These are phyloP conservation scores for Lysandra coridon DNA, from an alignment of 2,888 invertebrate species.

Conservation along the genomic window DNA sequence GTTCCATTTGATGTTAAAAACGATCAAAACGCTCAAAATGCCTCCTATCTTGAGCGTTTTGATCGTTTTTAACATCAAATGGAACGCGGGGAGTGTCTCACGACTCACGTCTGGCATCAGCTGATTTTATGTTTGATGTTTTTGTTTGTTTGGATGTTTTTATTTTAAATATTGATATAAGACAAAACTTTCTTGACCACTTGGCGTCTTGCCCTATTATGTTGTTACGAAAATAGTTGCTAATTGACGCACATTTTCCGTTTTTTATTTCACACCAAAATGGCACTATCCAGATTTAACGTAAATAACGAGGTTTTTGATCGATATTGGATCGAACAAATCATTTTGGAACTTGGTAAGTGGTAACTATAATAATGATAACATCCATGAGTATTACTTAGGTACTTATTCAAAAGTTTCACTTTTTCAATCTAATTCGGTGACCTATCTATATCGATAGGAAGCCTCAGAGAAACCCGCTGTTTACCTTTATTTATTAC, in stretches of 20 bases:
- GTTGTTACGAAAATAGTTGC: conserved; percentile 7
- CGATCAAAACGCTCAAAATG: too few species aligned
- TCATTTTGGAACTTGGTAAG: conserved; percentile 60
- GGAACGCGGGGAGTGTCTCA: too few species aligned
- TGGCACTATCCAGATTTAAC: conserved; percentile 51
- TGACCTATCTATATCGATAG: not conserved
- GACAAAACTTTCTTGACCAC: not conserved
- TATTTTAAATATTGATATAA: not conserved
- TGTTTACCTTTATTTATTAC: too few species aligned
- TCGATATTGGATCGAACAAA: conserved; percentile 53
- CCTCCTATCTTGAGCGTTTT: too few species aligned
- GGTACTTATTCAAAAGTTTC: not conserved
- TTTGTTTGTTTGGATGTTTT: not conserved
- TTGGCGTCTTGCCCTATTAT: conserved; percentile 1
- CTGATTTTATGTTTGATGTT: not conserved
- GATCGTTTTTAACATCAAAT: too few species aligned
- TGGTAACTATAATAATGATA: not conserved
- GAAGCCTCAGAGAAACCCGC: too few species aligned
- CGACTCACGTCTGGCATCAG: too few species aligned
- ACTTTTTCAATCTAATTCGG: not conserved
- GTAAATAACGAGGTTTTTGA: conserved; percentile 51
- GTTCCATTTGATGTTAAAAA: too few species aligned
- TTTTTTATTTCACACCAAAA: conserved; percentile 34
- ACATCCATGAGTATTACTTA: not conserved
- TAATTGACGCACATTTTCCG: not conserved